Percentiles rank a stretch among this genome's conserved stretches.
Conservation (phyloP, 2,888 invertebrate species). For the Caenorhabditis panamensis region DNA sequence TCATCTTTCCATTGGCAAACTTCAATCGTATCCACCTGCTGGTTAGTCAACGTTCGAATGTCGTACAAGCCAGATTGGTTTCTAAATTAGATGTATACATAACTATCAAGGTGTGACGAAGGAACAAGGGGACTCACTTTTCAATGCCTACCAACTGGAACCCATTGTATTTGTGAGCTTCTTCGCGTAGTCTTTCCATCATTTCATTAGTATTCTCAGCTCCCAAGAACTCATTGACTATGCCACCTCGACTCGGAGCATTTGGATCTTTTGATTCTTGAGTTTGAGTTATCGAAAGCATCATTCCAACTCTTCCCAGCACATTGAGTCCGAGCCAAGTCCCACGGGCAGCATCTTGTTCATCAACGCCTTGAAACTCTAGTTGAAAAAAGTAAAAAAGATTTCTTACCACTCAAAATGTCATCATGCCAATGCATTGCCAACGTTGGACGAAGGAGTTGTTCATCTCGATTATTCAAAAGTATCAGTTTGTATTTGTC, state of each 20-base stretch:
- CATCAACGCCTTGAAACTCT: constrained; percentile 68
- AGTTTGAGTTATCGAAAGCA: constrained; percentile 73
- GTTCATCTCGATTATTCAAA: constrained; percentile 75
- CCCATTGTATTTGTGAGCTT: constrained; percentile 68
- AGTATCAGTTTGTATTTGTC: constrained; percentile 70
- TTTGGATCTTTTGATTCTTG: constrained; percentile 44
- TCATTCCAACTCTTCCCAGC: constrained; percentile 66
- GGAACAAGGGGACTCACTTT: constrained; percentile 38
- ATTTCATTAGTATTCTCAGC: constrained; percentile 9
- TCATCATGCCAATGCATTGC: constrained; percentile 69
- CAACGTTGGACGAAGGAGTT: constrained; percentile 65
- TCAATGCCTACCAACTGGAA: constrained; percentile 73
- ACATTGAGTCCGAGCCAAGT: constrained; percentile 75
- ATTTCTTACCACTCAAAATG: constrained; percentile 72
- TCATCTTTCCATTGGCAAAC: constrained; percentile 42
- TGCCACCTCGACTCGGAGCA: constrained; percentile 70
- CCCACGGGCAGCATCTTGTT: constrained; percentile 69
- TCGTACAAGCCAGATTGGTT: constrained; percentile 44
- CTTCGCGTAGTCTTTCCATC: no score
- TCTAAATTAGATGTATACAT: constrained; percentile 10
- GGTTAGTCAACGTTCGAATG: constrained; percentile 66
- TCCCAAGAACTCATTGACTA: constrained; percentile 15
- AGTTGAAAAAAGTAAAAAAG: no score
- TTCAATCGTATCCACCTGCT: constrained; percentile 20
- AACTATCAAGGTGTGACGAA: background rate